Conservation (phyloP, 2,888 invertebrate species). For the Conomelus anceps region DNA sequence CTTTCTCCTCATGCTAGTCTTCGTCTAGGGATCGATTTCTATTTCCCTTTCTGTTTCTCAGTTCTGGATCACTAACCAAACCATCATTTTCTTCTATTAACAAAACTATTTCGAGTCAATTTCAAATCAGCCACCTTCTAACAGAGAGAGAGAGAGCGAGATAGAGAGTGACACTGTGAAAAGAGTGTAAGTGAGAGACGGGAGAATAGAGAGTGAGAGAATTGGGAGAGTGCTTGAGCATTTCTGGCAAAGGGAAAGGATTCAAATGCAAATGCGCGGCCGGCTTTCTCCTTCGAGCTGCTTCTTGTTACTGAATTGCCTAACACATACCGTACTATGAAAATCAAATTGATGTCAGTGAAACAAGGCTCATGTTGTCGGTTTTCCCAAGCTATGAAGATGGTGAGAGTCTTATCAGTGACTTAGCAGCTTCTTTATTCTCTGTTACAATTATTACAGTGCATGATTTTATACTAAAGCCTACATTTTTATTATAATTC, state of each 20-base stretch:
- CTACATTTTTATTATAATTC: too few species aligned
- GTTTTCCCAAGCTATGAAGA: background rate
- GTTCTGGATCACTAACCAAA: background rate
- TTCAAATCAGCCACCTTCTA: background rate
- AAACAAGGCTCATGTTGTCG: background rate
- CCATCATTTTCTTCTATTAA: background rate
- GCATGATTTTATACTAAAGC: too few species aligned
- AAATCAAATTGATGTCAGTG: background rate
- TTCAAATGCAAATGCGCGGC: background rate
- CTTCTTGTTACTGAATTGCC: background rate
- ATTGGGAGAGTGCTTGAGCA: background rate
- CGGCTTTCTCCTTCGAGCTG: background rate
- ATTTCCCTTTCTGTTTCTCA: background rate
- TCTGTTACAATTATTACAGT: too few species aligned
- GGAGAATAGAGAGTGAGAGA: background rate
- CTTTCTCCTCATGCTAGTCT: background rate
- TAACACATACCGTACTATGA: background rate
- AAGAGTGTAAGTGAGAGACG: background rate
- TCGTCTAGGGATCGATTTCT: background rate
- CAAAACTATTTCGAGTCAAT: background rate
- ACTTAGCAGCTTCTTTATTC: too few species aligned
- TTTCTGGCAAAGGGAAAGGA: background rate
- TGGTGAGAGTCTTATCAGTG: background rate
- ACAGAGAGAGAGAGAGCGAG: constrained; percentile 3
- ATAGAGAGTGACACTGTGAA: background rate